Conservation (phyloP, 2,113 vertebrate genomes). For the Vulpes lagopus region DNA sequence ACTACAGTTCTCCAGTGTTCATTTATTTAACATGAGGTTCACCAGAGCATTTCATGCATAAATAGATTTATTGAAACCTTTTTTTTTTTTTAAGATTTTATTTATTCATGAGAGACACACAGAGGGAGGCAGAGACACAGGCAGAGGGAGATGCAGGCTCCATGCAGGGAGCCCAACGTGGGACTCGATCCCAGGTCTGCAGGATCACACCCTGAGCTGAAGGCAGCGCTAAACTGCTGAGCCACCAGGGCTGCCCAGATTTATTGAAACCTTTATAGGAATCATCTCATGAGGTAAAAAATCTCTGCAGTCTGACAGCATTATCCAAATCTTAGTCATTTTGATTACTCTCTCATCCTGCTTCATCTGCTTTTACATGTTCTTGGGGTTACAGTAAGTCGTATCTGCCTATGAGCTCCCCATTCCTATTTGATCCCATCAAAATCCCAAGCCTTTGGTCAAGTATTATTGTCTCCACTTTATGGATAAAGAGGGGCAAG, state of each 20-base stretch:
- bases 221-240: too few relatives aligned
- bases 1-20: neutral
- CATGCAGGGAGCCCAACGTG: too few relatives aligned
- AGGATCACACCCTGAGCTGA: too few relatives aligned
- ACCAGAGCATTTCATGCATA: neutral
- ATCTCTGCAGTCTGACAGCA: neutral
- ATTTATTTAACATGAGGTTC: neutral
- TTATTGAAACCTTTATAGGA: neutral
- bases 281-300: neutral
- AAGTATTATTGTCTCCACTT: neutral
- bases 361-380: conserved; percentile 22
- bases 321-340: neutral
- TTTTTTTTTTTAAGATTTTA: too few relatives aligned
- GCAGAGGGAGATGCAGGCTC: too few relatives aligned
- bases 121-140: too few relatives aligned
- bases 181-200: too few relatives aligned
- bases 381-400: neutral
- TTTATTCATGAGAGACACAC: too few relatives aligned
- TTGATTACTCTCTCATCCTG: neutral
- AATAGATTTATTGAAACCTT: neutral
- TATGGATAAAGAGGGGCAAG: neutral
- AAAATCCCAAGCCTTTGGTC: neutral
- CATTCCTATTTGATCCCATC: neutral
- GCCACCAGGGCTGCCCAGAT: neutral
- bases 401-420: neutral